A percentile compares a stretch with the other conserved stretches of the same genome.
Evolutionary conservation across 2,113 vertebrate species (phyloP).

Genomic region (Chaetops frenatus): DNA sequence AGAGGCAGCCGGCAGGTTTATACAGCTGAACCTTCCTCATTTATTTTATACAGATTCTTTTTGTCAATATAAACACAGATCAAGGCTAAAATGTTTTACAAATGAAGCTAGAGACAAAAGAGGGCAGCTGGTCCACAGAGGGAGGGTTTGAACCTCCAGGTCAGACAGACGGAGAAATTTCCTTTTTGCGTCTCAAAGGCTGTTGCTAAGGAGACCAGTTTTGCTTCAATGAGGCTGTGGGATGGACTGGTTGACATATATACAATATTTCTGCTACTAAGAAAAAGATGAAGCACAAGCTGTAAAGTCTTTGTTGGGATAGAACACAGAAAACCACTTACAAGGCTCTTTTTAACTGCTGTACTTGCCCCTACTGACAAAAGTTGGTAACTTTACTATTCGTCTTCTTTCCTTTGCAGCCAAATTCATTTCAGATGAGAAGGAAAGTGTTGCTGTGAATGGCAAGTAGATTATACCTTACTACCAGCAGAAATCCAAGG

Average conservation of each 20-base stretch:
- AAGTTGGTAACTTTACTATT: not conserved
- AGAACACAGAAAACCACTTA: not conserved
- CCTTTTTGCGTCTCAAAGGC: not conserved
- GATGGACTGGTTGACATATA: not conserved
- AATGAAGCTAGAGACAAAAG: not conserved
- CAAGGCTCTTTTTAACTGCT: not conserved
- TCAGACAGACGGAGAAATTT: not conserved
- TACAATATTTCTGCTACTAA: not conserved
- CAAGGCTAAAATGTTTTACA: constrained; percentile 4
- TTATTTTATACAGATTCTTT: not conserved
- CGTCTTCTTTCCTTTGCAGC: not conserved
- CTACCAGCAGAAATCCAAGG: not conserved
- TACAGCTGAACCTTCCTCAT: not conserved
- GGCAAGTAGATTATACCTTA: not conserved
- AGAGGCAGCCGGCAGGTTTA: not conserved
- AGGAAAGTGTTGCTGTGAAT: not conserved
- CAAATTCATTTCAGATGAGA: not conserved
- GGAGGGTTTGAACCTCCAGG: not conserved
- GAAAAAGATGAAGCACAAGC: not conserved
- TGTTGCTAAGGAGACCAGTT: not conserved
- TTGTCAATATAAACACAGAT: constrained; percentile 15
- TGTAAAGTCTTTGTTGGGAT: not conserved
- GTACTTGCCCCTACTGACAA: not conserved
- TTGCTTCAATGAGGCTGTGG: not conserved
- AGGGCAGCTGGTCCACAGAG: not conserved